phyloP scores from a whole-genome alignment of 2,113 vertebrate species.

The Cavia porcellus region DNA sequence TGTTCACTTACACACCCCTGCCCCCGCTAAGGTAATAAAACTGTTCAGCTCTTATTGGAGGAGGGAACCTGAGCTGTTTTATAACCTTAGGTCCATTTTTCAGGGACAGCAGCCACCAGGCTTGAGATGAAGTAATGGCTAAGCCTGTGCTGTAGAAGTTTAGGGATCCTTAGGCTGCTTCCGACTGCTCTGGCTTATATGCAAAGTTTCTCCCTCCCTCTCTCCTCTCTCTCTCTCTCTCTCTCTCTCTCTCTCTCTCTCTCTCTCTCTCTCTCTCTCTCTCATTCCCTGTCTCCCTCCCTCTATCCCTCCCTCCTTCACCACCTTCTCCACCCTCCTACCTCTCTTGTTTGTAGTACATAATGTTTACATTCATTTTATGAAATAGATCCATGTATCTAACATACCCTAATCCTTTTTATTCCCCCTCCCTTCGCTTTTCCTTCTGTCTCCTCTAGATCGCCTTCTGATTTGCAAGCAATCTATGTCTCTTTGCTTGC shows the following conservation, averaged over 20 bases:
- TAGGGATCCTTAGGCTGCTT: fast-evolving
- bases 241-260: no score
- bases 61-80: not conserved
- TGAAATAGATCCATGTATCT: not conserved
- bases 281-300: no score
- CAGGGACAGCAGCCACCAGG: not conserved
- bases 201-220: not conserved
- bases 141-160: not conserved
- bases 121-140: not conserved
- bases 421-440: not conserved
- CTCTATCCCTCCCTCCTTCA: not conserved
- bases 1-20: not conserved
- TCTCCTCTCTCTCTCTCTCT: not conserved
- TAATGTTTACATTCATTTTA: not conserved
- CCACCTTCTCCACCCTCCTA: no score
- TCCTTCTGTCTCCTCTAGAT: not conserved
- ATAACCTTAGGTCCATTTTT: not conserved
- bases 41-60: not conserved
- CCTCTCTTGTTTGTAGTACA: not conserved
- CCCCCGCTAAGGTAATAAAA: not conserved
- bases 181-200: no score
- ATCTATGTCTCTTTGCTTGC: not conserved
- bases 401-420: not conserved
- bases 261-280: no score
- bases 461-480: not conserved